Conservation (phyloP, 1,140 invertebrate species). For the Bradysia coprophila region DNA sequence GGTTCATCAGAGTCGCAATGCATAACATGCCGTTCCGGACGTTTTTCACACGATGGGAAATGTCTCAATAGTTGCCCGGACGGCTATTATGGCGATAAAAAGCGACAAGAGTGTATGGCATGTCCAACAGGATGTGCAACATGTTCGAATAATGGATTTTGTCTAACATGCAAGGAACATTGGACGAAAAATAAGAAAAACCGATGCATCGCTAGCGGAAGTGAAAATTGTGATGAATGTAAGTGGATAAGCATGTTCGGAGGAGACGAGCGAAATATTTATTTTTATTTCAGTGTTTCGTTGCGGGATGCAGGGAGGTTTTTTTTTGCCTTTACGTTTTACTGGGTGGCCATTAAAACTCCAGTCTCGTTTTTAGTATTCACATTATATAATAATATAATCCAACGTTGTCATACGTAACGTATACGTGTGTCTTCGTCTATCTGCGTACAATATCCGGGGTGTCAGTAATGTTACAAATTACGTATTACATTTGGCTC, state of each 20-base stretch:
- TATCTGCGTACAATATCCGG: no score
- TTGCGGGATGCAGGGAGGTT: no score
- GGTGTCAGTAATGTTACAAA: no score
- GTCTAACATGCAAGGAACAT: conserved; percentile 43
- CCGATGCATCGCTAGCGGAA: conserved; percentile 43
- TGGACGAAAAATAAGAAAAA: conserved; percentile 55
- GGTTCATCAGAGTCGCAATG: conserved; percentile 59
- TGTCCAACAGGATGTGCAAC: conserved; percentile 54
- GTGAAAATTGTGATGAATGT: conserved; percentile 40
- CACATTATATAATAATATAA: no score
- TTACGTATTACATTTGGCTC: no score
- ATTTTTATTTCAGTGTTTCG: no score
- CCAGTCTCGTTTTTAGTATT: no score
- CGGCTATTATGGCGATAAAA: conserved; percentile 52
- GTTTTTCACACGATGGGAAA: conserved; percentile 42
- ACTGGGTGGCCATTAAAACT: no score
- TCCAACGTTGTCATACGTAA: no score
- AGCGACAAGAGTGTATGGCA: conserved; percentile 50
- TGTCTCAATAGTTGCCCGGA: conserved; percentile 45
- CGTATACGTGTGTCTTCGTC: no score
- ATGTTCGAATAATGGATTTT: conserved; percentile 41
- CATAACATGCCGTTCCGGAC: conserved; percentile 50
- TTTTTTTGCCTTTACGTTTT: no score
- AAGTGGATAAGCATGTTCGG: conserved; percentile 12
- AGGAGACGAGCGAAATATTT: no score